Evolutionary conservation across 35 echinoderm and acorn worm species (phyloP), one percentile per base, ranked within the genome.

Genomic region (Eucidaris tribuloides): DNA sequence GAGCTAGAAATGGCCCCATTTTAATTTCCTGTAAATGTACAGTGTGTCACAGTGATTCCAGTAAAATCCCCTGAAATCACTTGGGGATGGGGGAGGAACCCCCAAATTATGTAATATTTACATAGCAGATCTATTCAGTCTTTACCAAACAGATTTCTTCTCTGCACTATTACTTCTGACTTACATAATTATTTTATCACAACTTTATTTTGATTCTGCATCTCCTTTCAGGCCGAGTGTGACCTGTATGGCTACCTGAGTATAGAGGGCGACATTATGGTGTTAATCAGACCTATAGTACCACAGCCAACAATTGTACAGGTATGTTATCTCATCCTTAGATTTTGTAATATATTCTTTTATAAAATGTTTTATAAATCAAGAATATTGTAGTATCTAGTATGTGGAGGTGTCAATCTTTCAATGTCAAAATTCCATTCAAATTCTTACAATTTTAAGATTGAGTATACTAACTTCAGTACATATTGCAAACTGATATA

Each of bases 201-300:
- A n/a, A n/a, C n/a, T n/a, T 59, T n/a, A 17, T n/a, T 54, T 28
- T 63, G 11, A 58, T 55, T 11, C 43, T 44, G 27, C 20, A 63
- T 28, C 65, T 62, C 70, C 45, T 42, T 27, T 82, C 76, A 98
- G 95, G 82, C 95, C 15, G 95, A 98, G 38, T 98, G 95, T 84
- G 95, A 98, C 71, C 58, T 93, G 42, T 93, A 83, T 80, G 95
- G 95, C 18, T 93, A 93, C 61, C 79, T 98, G 23, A 93, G 86
- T 25, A 93, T 98, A 79, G 95, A 99, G 79, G 91, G 86, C 31
- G 96, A 99, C 58, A 89, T 99, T 43, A 80, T 99, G 23, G 59
- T 93, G 20, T 74, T 93, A 42, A 77, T 99, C 14, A 65, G 44
- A 79, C 87, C 96, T 19, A 85, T 93, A 32, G 58, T 81, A 54